Evolutionary conservation across 2,888 invertebrate genomes (phyloP).

Genomic region (Heliconius erato): DNA sequence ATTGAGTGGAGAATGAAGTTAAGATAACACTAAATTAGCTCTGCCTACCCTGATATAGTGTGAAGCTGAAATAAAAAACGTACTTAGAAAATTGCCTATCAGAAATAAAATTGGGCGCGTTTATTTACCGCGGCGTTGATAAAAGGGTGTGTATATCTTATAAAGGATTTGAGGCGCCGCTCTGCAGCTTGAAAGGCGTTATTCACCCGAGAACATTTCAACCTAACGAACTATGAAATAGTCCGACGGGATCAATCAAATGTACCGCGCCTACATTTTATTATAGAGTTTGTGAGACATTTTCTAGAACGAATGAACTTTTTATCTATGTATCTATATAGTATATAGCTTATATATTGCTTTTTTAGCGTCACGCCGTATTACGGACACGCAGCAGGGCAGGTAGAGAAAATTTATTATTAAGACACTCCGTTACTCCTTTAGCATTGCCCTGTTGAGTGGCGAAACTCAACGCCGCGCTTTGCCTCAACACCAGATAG

Average conservation of each 20-base stretch:
- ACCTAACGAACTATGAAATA: constrained; percentile 56
- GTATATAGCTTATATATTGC: background rate
- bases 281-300: constrained; percentile 1
- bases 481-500: too few species aligned
- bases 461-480: too few species aligned
- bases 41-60: too few species aligned
- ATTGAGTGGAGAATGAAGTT: too few species aligned
- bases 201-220: constrained; percentile 53
- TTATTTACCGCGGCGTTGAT: constrained; percentile 35
- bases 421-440: too few species aligned
- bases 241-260: constrained; percentile 53
- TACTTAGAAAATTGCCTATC: constrained; percentile 1
- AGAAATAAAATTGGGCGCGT: constrained; percentile 19
- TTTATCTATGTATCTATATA: background rate
- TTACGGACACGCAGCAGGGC: too few species aligned
- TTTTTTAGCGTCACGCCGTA: too few species aligned
- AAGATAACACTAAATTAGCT: too few species aligned
- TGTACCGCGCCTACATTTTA: constrained; percentile 32
- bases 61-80: too few species aligned
- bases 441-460: too few species aligned
- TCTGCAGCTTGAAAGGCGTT: constrained; percentile 49
- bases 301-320: background rate
- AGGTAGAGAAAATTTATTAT: too few species aligned
- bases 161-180: constrained; percentile 46
- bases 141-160: constrained; percentile 38